phyloP scores from a whole-genome alignment of 2,888 invertebrate species.

The Chymomyza procnemis region DNA sequence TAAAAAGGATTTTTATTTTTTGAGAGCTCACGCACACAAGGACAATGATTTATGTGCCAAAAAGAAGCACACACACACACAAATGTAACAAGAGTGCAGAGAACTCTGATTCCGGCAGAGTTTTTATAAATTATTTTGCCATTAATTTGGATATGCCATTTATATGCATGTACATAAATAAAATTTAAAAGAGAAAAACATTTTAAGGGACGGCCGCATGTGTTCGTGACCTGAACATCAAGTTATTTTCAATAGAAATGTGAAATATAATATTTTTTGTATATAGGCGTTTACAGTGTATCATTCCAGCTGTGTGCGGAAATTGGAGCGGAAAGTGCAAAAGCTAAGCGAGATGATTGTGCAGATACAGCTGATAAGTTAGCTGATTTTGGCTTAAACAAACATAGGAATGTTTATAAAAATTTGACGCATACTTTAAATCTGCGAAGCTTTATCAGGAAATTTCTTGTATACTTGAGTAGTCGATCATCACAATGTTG shows the following conservation, averaged over 20 bases:
- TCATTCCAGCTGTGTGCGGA: neutral
- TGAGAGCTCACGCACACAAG: slow-evolving; percentile 8
- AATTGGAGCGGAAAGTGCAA: neutral
- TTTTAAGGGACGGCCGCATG: neutral
- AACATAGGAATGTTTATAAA: too few species aligned
- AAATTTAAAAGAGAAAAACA: neutral
- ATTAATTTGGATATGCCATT: slow-evolving; percentile 28
- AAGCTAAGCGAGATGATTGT: neutral
- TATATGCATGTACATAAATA: neutral
- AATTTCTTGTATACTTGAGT: too few species aligned
- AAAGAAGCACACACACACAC: slow-evolving; percentile 15
- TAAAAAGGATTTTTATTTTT: slow-evolving; percentile 36
- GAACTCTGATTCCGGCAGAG: slow-evolving; percentile 18
- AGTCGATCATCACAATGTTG: too few species aligned
- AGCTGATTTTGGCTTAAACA: neutral
- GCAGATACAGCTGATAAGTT: neutral
- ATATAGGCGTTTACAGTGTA: neutral
- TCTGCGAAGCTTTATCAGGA: too few species aligned
- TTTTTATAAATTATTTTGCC: slow-evolving; percentile 35
- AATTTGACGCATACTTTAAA: too few species aligned
- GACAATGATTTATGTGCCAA: neutral
- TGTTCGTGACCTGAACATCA: neutral
- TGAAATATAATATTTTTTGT: neutral
- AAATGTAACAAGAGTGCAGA: slow-evolving; percentile 11
- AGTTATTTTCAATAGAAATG: neutral